phyloP scores from a whole-genome alignment of 2,113 vertebrate species.

The Leucopternis melanops region DNA sequence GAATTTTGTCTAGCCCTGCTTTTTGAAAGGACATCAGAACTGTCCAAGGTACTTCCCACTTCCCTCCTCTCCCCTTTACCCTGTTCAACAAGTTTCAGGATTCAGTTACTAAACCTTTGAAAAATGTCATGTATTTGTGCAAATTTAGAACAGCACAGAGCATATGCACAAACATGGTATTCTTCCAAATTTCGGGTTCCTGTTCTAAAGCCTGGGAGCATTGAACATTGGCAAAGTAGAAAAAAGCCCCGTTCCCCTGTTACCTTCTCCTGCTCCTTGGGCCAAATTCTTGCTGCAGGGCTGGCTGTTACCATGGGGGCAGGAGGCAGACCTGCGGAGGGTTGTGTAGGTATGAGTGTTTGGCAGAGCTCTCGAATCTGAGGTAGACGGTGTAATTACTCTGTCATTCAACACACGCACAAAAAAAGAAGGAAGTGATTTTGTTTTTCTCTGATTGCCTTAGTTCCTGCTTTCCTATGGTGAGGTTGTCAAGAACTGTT shows the following conservation, averaged over 20 bases:
- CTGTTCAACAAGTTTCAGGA: not conserved
- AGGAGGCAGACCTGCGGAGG: not conserved
- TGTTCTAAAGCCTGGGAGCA: not conserved
- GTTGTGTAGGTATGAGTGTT: slow-evolving; percentile 5
- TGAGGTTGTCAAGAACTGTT: not conserved
- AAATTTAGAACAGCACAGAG: not conserved
- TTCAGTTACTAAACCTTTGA: not conserved
- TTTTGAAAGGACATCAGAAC: not conserved
- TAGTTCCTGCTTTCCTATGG: not conserved
- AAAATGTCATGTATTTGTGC: not conserved
- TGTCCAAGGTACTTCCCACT: not conserved
- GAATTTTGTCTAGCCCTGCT: not conserved
- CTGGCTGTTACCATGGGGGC: slow-evolving; percentile 20
- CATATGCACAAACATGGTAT: not conserved
- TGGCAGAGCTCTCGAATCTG: not conserved
- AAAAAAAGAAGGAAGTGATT: not conserved
- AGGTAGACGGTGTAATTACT: not conserved
- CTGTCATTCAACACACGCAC: not conserved
- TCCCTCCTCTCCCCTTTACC: not conserved
- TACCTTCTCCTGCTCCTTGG: not conserved
- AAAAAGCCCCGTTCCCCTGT: not conserved
- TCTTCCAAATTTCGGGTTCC: not conserved
- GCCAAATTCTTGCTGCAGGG: not conserved
- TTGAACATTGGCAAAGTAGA: not conserved
- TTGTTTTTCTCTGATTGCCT: slow-evolving; percentile 9